Conservation (phyloP, 2,888 invertebrate species). For the Artemia sinica region DNA sequence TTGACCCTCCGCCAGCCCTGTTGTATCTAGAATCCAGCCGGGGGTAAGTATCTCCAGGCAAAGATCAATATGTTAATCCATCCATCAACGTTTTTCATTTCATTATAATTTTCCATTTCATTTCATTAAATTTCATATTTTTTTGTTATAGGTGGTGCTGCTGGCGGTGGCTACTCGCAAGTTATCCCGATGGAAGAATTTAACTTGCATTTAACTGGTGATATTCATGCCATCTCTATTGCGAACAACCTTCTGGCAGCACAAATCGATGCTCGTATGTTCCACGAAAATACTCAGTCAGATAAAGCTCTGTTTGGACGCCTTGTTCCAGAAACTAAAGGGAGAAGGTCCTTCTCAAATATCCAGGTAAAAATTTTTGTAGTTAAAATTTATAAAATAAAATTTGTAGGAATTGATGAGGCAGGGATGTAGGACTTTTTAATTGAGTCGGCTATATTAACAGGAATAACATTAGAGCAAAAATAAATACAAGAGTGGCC, state of each 20-base stretch:
- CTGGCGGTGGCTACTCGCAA: conserved; percentile 90
- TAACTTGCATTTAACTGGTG: conserved; percentile 91
- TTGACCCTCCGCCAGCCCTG: too few species aligned
- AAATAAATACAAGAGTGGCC: too few species aligned
- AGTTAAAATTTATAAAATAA: too few species aligned
- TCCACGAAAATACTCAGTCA: conserved; percentile 84
- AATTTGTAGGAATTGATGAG: too few species aligned
- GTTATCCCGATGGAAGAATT: conserved; percentile 99
- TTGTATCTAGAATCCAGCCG: too few species aligned
- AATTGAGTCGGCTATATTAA: too few species aligned
- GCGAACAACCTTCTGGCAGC: conserved; percentile 96
- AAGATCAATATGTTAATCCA: not conserved
- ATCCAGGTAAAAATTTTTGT: conserved; percentile 53
- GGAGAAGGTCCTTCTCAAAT: conserved; percentile 59
- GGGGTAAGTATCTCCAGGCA: not conserved
- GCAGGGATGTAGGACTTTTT: too few species aligned
- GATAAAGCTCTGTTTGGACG: conserved; percentile 69
- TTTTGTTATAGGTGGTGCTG: conserved; percentile 56
- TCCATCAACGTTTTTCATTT: not conserved
- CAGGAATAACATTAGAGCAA: too few species aligned
- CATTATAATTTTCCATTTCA: not conserved
- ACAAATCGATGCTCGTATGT: conserved; percentile 86
- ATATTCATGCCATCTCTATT: conserved; percentile 95
- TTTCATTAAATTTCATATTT: not conserved
- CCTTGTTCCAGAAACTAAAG: conserved; percentile 66